Base-by-base conservation (phyloP, 2,113 vertebrate species). In the Takifugu flavidus region DNA sequence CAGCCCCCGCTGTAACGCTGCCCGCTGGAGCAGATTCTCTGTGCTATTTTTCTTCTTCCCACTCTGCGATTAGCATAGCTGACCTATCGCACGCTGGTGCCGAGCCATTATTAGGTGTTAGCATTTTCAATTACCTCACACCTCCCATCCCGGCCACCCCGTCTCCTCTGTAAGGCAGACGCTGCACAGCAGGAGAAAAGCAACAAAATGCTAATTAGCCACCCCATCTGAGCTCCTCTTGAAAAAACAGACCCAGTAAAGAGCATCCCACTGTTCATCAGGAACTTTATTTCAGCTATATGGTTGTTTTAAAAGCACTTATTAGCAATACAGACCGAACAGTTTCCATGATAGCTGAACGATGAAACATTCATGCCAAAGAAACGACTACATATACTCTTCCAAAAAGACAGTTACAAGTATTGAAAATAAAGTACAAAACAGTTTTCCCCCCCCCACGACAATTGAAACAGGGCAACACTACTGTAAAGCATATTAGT, bases 241-340 rank as follows among this genome's bases (percentile, higher is more conserved):
- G 44, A 54, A 51, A 56, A 70, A 55, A 46, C 57, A 13, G 15
- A 43, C 12, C 46, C 50, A 6, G 43, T 50, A 6, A 68, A 67
- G 58, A 69, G 70, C 31, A 63, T 56, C 51, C 45, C 67, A 46
- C 31, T 62, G 69, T 84, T 89, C 60, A 75, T 75, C 78, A 70
- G 45, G 70, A 86, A 79, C 85, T 92, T 92, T 92, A 91, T 91
- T 90, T 90, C 66, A 79, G 82, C 84, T 83, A 82, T 84, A 83
- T 64, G 79, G 79, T 88, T 83, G 68, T 82, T 89, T 90, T 78
- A 74, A 90, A 90, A 91, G 88, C 89, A 90, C 87, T 89, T 87
- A 70, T 85, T 77, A 79, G 89, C 88, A 89, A 87, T 87, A 90
- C 89, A 90, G 86, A 86, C 73, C 61, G 77, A 90, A 84, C 70